Base-by-base conservation (phyloP, 2,888 invertebrate species). In the Tinea semifulvella region DNA sequence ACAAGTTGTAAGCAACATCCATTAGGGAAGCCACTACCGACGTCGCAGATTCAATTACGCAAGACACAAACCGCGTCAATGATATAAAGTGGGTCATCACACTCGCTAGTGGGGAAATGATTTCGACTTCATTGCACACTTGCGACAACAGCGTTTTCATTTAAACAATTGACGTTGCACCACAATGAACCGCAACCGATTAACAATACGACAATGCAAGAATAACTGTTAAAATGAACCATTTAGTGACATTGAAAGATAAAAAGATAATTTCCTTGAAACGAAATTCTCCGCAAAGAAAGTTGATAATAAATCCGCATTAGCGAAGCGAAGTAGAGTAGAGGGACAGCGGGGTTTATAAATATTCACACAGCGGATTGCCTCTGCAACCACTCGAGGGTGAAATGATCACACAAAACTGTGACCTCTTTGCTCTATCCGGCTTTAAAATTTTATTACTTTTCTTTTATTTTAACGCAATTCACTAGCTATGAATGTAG, bases 321-420 rank as follows among this genome's bases (percentile, higher is more conserved):
- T 56, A 56, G 51, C 44, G 49, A 51, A 50, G 52, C 11, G 2
- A 22, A 40, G 40, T 22, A 20, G 11, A 40, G 40, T 16, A 18
- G 18, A 16, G 6, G 31, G 6, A 52, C 54, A 55, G 57, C 55
- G 54, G 48, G 51, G 52, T 59, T 64, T 63, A 69, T 71, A 67
- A 71, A 70, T 71, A 71, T 73, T 70, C 71, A 67, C 53, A 55
- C 56, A 52, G 53, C 53, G 49, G 49, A 49, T 50, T 52, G 53
- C 53, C 45, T 39, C 51, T 52, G 50, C 52, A 55, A 57, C 54
- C 58, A 52, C 50, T 57, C 53, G 53, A 59, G 59, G 56, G 54
- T 62, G 57, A 64, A 65, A 65, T 58, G 52, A 61, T 53, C 49
- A 56, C 53, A 16, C 25, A 18, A 20, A 39, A 27, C 20, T 11